phyloP scores from a whole-genome alignment of 2,888 invertebrate genomes.

The Stenurella melanura region DNA sequence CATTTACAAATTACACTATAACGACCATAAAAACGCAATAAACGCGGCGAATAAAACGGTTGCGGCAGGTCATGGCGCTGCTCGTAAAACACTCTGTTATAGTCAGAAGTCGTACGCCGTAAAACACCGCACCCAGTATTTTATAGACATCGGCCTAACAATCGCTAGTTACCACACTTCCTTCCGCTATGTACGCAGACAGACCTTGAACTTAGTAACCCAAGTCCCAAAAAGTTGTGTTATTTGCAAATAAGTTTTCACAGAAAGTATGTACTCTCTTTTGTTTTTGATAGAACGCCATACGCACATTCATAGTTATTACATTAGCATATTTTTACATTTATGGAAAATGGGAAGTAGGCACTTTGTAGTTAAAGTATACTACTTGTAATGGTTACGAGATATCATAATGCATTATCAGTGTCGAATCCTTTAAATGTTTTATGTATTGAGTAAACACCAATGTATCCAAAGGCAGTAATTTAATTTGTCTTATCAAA shows the following conservation, averaged over 20 bases:
- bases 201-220: conserved; percentile 61
- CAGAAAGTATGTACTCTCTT: not conserved
- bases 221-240: conserved; percentile 27
- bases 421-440: too few species aligned
- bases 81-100: conserved; percentile 71
- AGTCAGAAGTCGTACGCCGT: conserved; percentile 70
- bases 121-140: conserved; percentile 69
- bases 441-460: too few species aligned
- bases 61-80: conserved; percentile 70
- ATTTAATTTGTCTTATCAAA: too few species aligned
- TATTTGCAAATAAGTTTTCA: conserved; percentile 10
- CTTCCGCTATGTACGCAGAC: conserved; percentile 58
- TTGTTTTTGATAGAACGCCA: not conserved
- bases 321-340: not conserved
- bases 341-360: not conserved
- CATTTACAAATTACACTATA: conserved; percentile 72
- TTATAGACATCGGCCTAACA: conserved; percentile 69
- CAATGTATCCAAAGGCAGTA: too few species aligned
- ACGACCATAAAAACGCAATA: conserved; percentile 72
- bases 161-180: conserved; percentile 65
- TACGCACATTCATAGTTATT: not conserved
- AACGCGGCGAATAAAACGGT: conserved; percentile 72
- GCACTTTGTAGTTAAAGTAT: not conserved
- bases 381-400: too few species aligned
- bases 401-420: too few species aligned